A percentile compares a stretch with the other conserved stretches of the same genome.
phyloP scores from a whole-genome alignment of 2,888 invertebrate genomes.

The Athalia rosae region DNA sequence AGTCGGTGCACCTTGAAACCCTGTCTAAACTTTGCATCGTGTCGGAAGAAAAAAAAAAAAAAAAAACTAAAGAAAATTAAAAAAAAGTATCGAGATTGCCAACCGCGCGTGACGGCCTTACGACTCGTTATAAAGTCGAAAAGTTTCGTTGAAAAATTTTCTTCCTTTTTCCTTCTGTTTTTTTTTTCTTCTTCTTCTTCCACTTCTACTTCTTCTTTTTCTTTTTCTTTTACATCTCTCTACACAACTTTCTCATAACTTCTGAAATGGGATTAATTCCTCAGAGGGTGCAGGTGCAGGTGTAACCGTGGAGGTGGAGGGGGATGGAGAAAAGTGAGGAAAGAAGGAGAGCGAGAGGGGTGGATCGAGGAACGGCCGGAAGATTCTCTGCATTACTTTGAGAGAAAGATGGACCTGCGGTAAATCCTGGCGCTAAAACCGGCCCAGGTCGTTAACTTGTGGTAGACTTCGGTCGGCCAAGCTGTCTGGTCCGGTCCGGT shows the following conservation, averaged over 20 bases:
- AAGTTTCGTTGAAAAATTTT: background rate
- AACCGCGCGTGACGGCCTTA: slow-evolving; percentile 11
- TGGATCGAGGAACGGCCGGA: slow-evolving; percentile 4
- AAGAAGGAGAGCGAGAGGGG: background rate
- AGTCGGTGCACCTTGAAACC: too few relatives aligned
- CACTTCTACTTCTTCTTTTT: too few relatives aligned
- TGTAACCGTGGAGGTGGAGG: background rate
- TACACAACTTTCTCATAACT: slow-evolving; percentile 4
- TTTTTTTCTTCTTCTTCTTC: background rate
- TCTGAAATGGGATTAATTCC: slow-evolving; percentile 26
- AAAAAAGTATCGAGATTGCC: background rate
- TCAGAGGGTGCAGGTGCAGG: too few relatives aligned
- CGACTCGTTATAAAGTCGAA: background rate
- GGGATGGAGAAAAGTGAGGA: background rate
- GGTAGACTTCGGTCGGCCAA: slow-evolving; percentile 37
- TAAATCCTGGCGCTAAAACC: slow-evolving; percentile 30
- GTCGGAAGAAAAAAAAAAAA: background rate
- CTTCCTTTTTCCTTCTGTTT: background rate
- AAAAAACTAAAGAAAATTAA: background rate
- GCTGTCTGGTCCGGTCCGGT: slow-evolving; percentile 42
- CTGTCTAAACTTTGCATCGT: background rate
- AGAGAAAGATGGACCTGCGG: slow-evolving; percentile 29
- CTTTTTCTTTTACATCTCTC: background rate
- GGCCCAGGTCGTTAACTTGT: slow-evolving; percentile 44
- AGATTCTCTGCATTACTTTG: background rate